phyloP scores from a whole-genome alignment of 2,113 vertebrate species.

The Xiphophorus maculatus region DNA sequence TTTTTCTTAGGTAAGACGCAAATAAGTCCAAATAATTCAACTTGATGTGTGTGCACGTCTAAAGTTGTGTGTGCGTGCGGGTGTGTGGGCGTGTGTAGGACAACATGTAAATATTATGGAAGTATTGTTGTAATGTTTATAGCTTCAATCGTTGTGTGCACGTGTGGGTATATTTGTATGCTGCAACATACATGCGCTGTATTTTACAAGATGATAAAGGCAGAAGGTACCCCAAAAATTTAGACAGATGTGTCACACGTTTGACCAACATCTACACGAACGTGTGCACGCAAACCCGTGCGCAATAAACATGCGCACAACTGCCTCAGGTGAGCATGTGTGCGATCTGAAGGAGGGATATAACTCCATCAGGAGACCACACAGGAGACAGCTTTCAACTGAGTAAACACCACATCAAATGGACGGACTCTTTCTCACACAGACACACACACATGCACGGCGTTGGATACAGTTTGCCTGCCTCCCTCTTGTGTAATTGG shows the following conservation, averaged over 20 bases:
- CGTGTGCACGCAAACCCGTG: conserved; percentile 2
- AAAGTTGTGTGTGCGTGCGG: background rate
- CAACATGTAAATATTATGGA: conserved; percentile 69
- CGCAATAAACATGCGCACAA: conserved; percentile 42
- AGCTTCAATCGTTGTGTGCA: conserved; percentile 45
- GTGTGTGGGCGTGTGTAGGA: background rate
- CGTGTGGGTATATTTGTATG: conserved; percentile 15
- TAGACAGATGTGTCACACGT: conserved; percentile 37
- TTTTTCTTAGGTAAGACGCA: conserved; percentile 22
- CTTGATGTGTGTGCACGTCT: conserved; percentile 35
- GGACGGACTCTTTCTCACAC: conserved; percentile 44
- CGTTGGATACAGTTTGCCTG: conserved; percentile 64
- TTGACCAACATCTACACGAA: conserved; percentile 35
- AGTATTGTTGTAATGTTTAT: conserved; percentile 68
- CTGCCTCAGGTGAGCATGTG: conserved; percentile 69
- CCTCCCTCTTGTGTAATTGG: conserved; percentile 77
- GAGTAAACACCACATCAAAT: conserved; percentile 80
- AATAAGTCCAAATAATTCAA: conserved; percentile 52
- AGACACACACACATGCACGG: conserved; percentile 43
- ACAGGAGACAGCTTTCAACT: conserved; percentile 80
- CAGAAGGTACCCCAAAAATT: background rate
- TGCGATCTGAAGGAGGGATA: conserved; percentile 67
- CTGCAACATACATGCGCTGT: conserved; percentile 5
- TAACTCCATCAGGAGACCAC: conserved; percentile 74
- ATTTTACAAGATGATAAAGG: background rate